phyloP scores from a whole-genome alignment of 2,113 vertebrate species.

The Seriola aureovittata region DNA sequence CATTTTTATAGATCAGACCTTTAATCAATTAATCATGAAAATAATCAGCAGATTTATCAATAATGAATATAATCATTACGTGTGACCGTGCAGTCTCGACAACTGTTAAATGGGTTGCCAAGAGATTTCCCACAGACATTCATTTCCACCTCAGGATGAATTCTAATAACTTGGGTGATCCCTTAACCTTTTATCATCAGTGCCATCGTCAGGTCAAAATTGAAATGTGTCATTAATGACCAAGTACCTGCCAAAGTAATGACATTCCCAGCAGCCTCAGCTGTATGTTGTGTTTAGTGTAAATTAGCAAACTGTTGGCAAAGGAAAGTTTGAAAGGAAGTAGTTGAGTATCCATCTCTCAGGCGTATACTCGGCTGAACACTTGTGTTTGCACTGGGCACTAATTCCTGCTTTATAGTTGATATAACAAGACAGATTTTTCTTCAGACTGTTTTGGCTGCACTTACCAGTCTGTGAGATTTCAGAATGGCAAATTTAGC shows the following conservation, averaged over 20 bases:
- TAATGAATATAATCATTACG: not conserved
- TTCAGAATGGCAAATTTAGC: not conserved
- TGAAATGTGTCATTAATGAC: no score
- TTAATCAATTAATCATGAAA: not conserved
- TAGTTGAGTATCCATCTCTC: not conserved
- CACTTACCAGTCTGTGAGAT: not conserved
- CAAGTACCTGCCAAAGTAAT: no score
- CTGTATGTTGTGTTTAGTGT: not conserved
- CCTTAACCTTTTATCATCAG: not conserved
- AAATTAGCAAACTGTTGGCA: not conserved
- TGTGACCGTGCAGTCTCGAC: no score
- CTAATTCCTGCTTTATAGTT: not conserved
- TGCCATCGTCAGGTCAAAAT: not conserved
- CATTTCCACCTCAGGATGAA: not conserved
- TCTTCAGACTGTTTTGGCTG: not conserved
- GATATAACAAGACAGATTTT: not conserved
- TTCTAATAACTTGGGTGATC: not conserved
- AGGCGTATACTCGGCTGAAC: not conserved
- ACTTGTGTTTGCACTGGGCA: not conserved
- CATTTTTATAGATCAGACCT: no score
- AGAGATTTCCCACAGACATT: not conserved
- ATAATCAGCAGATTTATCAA: not conserved
- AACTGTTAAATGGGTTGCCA: no score
- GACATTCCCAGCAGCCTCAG: not conserved
- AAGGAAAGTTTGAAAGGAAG: no score